phyloP scores from a whole-genome alignment of 1,140 invertebrate species.

The Sycophila sp. region DNA sequence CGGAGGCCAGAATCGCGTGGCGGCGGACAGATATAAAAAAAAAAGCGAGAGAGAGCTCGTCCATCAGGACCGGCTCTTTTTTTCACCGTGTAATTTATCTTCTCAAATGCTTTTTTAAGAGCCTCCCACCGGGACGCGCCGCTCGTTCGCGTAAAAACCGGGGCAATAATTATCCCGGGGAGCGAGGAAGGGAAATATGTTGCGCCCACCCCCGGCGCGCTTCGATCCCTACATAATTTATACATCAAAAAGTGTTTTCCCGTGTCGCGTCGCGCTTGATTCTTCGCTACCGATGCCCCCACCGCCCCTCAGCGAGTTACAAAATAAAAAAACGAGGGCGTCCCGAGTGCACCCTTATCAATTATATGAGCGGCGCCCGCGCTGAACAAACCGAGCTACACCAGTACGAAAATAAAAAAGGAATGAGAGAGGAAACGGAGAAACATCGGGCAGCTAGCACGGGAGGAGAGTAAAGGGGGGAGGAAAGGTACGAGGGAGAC shows the following conservation, averaged over 20 bases:
- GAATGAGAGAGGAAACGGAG: background rate
- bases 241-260: conserved; percentile 11
- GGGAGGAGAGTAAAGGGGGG: background rate
- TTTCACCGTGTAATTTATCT: conserved; percentile 37
- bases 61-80: conserved; percentile 34
- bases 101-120: conserved; percentile 37
- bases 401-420: background rate
- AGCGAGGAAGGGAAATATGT: no score
- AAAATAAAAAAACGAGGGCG: background rate
- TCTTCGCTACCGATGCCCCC: background rate
- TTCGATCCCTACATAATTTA: background rate
- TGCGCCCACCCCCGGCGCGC: background rate
- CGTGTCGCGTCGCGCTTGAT: background rate
- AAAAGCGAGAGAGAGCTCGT: conserved; percentile 5
- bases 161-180: no score
- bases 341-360: conserved; percentile 1
- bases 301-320: no score
- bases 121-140: conserved; percentile 15
- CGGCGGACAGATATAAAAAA: background rate
- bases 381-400: background rate
- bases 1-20: background rate
- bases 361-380: conserved; percentile 10
- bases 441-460: background rate
- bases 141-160: no score
- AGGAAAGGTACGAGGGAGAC: background rate